Evolutionary conservation across 2,797 vertebrate species (phyloP).

Genomic region (Phrynocephalus guinanensis): DNA sequence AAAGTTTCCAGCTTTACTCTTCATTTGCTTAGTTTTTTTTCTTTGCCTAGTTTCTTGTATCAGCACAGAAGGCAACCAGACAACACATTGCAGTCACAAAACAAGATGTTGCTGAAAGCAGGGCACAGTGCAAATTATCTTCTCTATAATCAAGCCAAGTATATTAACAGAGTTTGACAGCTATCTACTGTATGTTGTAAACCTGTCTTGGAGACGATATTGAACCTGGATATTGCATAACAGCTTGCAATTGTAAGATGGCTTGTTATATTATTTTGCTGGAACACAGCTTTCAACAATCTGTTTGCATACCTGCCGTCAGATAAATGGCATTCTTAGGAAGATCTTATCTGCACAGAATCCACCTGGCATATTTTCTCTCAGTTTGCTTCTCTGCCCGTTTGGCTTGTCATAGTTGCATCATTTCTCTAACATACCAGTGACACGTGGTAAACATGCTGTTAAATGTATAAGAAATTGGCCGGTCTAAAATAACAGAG

Average conservation of each 20-base stretch:
- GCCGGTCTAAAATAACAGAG: neutral
- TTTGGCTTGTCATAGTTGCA: neutral
- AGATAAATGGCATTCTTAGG: neutral
- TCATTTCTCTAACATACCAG: neutral
- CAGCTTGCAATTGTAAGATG: neutral
- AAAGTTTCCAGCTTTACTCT: slow-evolving; percentile 2
- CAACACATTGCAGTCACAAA: neutral
- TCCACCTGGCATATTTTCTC: neutral
- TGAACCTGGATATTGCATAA: neutral
- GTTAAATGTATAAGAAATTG: neutral
- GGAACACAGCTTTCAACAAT: neutral
- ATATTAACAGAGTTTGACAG: neutral
- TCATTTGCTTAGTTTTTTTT: neutral
- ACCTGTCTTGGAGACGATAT: neutral
- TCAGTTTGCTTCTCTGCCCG: neutral
- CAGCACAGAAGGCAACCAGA: neutral
- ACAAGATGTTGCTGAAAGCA: neutral
- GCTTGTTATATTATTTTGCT: neutral
- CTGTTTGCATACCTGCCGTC: neutral
- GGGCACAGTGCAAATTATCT: neutral
- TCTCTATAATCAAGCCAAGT: neutral
- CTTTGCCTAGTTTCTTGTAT: neutral
- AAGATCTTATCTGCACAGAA: neutral
- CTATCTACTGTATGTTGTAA: neutral
- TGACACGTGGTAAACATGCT: neutral